phyloP scores from a whole-genome alignment of 2,113 vertebrate species.

The Morone saxatilis region DNA sequence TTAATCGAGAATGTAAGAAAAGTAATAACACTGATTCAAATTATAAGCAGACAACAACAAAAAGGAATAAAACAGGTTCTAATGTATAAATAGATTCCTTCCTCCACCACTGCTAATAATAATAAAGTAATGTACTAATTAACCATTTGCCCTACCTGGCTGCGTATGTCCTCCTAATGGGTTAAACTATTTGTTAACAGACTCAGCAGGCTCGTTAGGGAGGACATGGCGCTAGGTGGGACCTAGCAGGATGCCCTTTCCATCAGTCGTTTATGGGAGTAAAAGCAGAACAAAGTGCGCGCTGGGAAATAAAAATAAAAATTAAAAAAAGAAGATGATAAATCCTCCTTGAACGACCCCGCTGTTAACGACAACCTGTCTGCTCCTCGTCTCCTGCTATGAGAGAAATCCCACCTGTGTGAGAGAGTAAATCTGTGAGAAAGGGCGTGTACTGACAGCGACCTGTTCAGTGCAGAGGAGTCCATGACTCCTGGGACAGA shows the following conservation, averaged over 20 bases:
- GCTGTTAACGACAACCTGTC: neutral
- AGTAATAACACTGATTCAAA: too few species aligned
- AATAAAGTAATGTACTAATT: neutral
- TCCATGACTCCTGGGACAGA: neutral
- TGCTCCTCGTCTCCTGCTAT: too few species aligned
- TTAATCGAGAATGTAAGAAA: too few species aligned
- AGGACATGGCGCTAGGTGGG: slow-evolving; percentile 43
- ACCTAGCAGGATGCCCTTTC: slow-evolving; percentile 52
- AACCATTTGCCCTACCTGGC: slow-evolving; percentile 31
- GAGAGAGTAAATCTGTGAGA: neutral
- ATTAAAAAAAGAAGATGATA: neutral
- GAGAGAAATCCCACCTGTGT: neutral
- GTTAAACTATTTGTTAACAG: neutral
- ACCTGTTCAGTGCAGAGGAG: neutral
- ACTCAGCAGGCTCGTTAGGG: neutral
- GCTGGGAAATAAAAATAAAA: neutral
- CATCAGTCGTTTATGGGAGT: slow-evolving; percentile 26
- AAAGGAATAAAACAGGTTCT: too few species aligned
- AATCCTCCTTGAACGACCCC: neutral
- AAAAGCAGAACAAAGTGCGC: neutral
- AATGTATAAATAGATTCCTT: too few species aligned
- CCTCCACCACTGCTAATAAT: too few species aligned
- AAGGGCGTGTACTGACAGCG: slow-evolving; percentile 12
- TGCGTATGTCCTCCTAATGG: neutral
- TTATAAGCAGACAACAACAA: too few species aligned